phyloP scores from a whole-genome alignment of 2,888 invertebrate species.

The Latheticus oryzae region DNA sequence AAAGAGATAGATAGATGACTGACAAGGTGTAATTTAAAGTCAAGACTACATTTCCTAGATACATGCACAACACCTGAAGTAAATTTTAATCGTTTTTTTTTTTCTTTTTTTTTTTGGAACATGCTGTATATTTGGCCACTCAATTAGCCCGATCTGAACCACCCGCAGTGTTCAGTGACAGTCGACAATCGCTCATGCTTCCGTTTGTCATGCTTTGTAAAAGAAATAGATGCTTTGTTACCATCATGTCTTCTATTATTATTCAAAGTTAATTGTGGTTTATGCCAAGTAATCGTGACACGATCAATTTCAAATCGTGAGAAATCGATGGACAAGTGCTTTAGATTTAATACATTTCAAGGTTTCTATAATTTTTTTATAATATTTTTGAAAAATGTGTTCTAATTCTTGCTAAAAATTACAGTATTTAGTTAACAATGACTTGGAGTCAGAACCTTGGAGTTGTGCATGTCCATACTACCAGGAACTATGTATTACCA shows the following conservation, averaged over 20 bases:
- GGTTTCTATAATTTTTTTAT: no score
- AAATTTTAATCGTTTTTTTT: neutral
- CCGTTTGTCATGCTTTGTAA: constrained; percentile 54
- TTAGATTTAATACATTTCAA: no score
- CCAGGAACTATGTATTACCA: no score
- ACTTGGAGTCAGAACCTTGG: no score
- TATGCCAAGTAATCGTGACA: constrained; percentile 39
- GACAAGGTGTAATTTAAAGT: constrained; percentile 49
- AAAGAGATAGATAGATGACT: constrained; percentile 37
- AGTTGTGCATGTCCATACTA: no score
- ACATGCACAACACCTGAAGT: constrained; percentile 31
- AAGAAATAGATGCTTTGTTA: constrained; percentile 46
- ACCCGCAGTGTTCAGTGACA: constrained; percentile 59
- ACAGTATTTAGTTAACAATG: no score
- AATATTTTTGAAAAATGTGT: no score
- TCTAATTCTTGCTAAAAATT: no score
- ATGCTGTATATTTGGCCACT: constrained; percentile 51
- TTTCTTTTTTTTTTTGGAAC: neutral
- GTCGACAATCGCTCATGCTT: constrained; percentile 61
- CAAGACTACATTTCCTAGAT: constrained; percentile 43
- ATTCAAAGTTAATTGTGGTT: constrained; percentile 35
- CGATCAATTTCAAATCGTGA: constrained; percentile 36
- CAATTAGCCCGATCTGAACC: constrained; percentile 58
- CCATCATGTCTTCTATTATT: constrained; percentile 46
- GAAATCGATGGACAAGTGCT: constrained; percentile 33